phyloP scores from a whole-genome alignment of 1,140 invertebrate genomes.

The Cydia pomonella region DNA sequence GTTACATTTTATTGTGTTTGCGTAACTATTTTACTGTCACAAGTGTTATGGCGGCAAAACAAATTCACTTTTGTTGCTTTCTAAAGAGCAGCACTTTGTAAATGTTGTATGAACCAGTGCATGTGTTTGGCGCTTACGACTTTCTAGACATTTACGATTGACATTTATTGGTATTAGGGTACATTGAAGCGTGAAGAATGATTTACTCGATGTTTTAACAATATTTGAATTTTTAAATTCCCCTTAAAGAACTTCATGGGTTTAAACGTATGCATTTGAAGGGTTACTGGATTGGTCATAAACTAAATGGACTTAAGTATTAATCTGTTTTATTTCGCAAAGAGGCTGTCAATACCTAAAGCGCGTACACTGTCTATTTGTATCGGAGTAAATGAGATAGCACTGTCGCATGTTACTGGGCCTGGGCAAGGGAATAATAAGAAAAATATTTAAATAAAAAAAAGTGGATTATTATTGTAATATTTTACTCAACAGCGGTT shows the following conservation, averaged over 20 bases:
- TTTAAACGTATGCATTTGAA: neutral
- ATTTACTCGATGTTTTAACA: neutral
- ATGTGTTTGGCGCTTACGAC: neutral
- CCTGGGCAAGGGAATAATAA: too few relatives aligned
- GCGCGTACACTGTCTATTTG: too few relatives aligned
- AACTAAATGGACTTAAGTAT: too few relatives aligned
- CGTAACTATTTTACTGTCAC: slow-evolving; percentile 65
- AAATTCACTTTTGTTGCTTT: slow-evolving; percentile 12
- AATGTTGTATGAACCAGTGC: neutral
- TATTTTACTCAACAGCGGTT: too few relatives aligned
- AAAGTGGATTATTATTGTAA: too few relatives aligned
- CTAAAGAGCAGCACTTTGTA: neutral
- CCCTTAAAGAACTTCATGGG: neutral
- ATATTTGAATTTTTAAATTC: slow-evolving; percentile 1
- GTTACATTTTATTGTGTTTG: slow-evolving; percentile 77
- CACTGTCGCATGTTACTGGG: too few relatives aligned
- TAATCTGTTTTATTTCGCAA: too few relatives aligned
- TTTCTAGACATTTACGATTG: neutral
- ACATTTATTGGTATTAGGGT: neutral
- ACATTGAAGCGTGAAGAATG: neutral
- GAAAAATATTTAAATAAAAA: too few relatives aligned
- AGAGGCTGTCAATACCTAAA: too few relatives aligned
- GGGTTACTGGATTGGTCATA: neutral
- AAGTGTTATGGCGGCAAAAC: slow-evolving; percentile 40
- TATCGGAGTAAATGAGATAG: too few relatives aligned